Evolutionary conservation across 2,888 invertebrate species (phyloP).

Genomic region (Ennomos fuscantarius): DNA sequence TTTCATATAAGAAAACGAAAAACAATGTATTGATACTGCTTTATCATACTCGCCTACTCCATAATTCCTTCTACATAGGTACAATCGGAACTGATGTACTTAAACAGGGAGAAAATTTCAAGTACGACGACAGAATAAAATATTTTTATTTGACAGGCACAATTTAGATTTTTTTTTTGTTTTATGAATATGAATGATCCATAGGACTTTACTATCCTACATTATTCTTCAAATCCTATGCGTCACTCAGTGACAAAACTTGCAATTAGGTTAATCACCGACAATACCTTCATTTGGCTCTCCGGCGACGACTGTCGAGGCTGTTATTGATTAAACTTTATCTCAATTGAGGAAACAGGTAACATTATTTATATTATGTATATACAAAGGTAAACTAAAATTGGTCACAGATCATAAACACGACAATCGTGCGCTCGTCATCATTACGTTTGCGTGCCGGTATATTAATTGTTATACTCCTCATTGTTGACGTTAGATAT

Average conservation of each 20-base stretch:
- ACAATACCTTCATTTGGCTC: constrained; percentile 18
- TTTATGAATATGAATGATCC: no score
- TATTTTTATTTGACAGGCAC: no score
- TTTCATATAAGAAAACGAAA: no score
- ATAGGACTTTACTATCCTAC: neutral
- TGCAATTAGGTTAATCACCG: constrained; percentile 23
- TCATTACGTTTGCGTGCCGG: constrained; percentile 32
- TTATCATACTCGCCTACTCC: no score
- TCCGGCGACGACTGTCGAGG: constrained; percentile 8
- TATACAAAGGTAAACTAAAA: constrained; percentile 16
- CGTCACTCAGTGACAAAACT: constrained; percentile 9
- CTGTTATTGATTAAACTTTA: constrained; percentile 11
- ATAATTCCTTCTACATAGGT: no score
- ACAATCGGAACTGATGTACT: no score
- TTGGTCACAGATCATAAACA: constrained; percentile 41
- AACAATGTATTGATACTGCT: no score
- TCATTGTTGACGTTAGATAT: constrained; percentile 59
- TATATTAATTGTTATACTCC: constrained; percentile 25
- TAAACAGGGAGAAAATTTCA: no score
- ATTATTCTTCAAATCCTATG: constrained; percentile 11
- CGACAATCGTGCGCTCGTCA: constrained; percentile 19
- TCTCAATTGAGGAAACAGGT: constrained; percentile 15
- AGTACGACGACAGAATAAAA: no score
- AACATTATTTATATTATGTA: constrained; percentile 3
- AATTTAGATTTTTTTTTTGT: no score